phyloP scores from a whole-genome alignment of 2,113 vertebrate species.

The Tautogolabrus adspersus region DNA sequence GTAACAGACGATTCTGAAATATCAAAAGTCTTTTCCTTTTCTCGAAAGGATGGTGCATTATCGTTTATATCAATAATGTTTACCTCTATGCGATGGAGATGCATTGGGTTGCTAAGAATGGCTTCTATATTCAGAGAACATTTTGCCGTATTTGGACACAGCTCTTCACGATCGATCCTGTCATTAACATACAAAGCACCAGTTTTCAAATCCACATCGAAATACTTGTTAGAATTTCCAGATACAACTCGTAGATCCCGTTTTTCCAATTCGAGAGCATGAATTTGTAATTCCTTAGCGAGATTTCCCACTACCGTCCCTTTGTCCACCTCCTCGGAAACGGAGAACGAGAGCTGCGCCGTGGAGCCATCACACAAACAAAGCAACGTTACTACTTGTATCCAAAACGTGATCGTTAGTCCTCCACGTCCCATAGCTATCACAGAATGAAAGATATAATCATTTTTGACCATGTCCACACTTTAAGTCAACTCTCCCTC shows the following conservation, averaged over 20 bases:
- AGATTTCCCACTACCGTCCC: conserved; percentile 80
- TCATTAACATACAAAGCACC: conserved; percentile 81
- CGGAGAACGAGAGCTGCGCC: conserved; percentile 69
- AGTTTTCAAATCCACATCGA: conserved; percentile 54
- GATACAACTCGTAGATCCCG: conserved; percentile 80
- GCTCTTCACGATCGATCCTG: conserved; percentile 84
- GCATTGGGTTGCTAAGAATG: conserved; percentile 82
- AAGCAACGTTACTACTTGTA: conserved; percentile 51
- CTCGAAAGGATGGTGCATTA: conserved; percentile 83
- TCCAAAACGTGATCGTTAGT: background rate
- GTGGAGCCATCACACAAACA: conserved; percentile 37
- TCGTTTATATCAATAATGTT: conserved; percentile 87
- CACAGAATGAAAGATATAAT: background rate
- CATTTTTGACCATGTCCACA: conserved; percentile 8
- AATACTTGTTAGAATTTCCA: conserved; percentile 73
- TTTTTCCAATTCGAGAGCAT: conserved; percentile 66
- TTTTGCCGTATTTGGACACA: conserved; percentile 77
- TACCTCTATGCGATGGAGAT: conserved; percentile 79
- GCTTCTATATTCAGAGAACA: conserved; percentile 83
- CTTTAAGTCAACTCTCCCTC: background rate
- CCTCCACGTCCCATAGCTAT: conserved; percentile 50
- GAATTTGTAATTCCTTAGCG: conserved; percentile 80
- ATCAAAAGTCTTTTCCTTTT: conserved; percentile 60
- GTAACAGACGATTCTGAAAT: conserved; percentile 72
- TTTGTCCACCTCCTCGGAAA: conserved; percentile 80